Conservation (phyloP, 2,113 vertebrate genomes). For the Tretioscincus oriximinensis region DNA sequence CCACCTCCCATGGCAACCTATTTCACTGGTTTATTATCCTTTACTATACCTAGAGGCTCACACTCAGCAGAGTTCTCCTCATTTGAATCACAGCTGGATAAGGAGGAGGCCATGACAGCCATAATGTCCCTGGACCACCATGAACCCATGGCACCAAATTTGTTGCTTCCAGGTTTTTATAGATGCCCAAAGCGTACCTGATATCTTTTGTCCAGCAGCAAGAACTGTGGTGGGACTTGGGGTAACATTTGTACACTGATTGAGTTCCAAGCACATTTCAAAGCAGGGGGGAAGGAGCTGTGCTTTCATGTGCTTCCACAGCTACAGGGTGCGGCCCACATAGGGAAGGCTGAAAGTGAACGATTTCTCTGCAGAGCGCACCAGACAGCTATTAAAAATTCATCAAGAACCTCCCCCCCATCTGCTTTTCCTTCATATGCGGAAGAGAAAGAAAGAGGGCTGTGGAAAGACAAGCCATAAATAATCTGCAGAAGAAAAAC, state of each 20-base stretch:
- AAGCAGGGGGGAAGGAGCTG: not conserved
- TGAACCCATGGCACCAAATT: not conserved
- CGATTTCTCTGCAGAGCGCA: not conserved
- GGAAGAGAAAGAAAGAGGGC: not conserved
- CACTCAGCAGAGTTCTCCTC: too few species aligned
- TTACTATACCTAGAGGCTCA: too few species aligned
- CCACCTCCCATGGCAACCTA: too few species aligned
- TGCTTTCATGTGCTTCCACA: not conserved
- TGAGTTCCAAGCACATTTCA: not conserved
- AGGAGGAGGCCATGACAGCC: too few species aligned
- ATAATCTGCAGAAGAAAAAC: not conserved
- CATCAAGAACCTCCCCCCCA: not conserved
- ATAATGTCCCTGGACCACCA: too few species aligned
- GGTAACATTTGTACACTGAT: not conserved
- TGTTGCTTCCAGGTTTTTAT: not conserved
- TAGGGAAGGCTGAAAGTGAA: not conserved
- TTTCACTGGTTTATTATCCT: too few species aligned
- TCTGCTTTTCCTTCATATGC: not conserved
- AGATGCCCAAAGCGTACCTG: not conserved
- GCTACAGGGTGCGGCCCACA: not conserved
- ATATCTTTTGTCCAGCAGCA: not conserved
- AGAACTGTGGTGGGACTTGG: too few species aligned
- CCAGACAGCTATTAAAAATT: slow-evolving; percentile 5
- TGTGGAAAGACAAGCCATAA: not conserved
- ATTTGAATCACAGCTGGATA: too few species aligned